Percentiles rank a stretch among this genome's conserved stretches.
Evolutionary conservation across 2,888 invertebrate species (phyloP).

Genomic region (Nephrotoma flavescens): DNA sequence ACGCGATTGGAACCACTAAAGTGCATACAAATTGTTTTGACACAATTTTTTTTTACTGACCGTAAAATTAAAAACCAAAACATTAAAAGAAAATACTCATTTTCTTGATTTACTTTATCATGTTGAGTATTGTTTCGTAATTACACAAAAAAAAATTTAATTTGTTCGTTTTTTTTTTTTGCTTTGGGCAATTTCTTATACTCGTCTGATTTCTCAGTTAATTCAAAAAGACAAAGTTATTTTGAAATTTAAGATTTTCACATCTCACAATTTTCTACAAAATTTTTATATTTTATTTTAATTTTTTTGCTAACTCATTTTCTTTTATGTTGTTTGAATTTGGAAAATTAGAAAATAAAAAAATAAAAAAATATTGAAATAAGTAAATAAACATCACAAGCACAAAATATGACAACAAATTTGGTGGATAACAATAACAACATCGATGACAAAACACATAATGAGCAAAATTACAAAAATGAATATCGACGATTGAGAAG

Average conservation of each 20-base stretch:
- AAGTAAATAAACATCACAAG: not conserved
- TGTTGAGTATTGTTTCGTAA: not conserved
- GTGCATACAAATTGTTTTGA: too few relatives aligned
- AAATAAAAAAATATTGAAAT: not conserved
- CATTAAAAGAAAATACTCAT: not conserved
- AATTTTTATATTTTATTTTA: not conserved
- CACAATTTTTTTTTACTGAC: not conserved
- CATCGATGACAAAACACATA: not conserved
- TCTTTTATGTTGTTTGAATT: not conserved
- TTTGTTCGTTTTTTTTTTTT: not conserved
- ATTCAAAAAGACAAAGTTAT: not conserved
- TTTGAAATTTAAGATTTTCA: not conserved
- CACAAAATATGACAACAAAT: not conserved
- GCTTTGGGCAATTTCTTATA: not conserved
- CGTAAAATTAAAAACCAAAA: not conserved
- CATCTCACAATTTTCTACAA: not conserved
- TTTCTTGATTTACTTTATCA: not conserved
- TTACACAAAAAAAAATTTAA: not conserved
- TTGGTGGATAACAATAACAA: not conserved
- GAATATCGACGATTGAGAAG: conserved; percentile 54
- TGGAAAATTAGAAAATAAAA: not conserved
- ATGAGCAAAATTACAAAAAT: conserved; percentile 36
- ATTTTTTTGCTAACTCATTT: too few relatives aligned
- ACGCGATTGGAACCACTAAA: too few relatives aligned
- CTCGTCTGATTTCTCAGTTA: not conserved